Evolutionary conservation across 2,797 vertebrate species (phyloP).

Genomic region (Todus mexicanus): DNA sequence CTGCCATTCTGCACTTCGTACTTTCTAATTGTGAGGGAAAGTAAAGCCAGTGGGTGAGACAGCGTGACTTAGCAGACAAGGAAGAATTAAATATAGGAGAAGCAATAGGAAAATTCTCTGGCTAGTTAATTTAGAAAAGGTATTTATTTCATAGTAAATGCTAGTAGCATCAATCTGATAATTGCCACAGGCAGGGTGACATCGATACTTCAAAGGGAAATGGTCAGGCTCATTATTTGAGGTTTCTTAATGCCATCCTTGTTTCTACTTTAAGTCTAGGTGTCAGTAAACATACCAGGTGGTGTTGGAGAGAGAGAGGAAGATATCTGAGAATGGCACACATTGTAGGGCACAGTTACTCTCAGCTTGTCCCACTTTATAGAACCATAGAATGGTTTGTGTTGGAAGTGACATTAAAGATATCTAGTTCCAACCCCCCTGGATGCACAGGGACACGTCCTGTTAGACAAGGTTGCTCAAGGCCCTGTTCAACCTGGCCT

Average conservation of each 20-base stretch:
- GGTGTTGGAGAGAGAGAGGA: not conserved
- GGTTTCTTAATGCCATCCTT: not conserved
- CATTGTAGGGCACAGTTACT: not conserved
- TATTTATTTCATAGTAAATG: conserved; percentile 33
- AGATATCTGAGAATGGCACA: not conserved
- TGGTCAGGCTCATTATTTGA: not conserved
- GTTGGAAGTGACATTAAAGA: too few relatives aligned
- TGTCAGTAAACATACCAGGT: not conserved
- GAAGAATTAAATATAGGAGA: conserved; percentile 16
- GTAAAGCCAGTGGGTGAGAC: not conserved
- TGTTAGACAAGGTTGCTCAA: too few relatives aligned
- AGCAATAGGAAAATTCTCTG: conserved; percentile 10
- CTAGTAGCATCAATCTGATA: conserved; percentile 8
- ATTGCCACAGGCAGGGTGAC: conserved; percentile 25
- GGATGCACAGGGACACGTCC: too few relatives aligned
- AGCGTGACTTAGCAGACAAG: not conserved
- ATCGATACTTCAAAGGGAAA: not conserved
- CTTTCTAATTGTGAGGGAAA: not conserved
- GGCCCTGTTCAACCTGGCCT: too few relatives aligned
- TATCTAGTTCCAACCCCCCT: too few relatives aligned
- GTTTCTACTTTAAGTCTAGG: not conserved
- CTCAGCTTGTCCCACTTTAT: not conserved
- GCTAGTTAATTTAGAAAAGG: conserved; percentile 19
- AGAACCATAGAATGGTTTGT: too few relatives aligned
- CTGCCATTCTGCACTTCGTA: not conserved